A percentile compares a stretch with the other conserved stretches of the same genome.
These are phyloP conservation scores for Elysia crispata DNA, from an alignment of 2,888 invertebrate genomes.

Conservation along the genomic window DNA sequence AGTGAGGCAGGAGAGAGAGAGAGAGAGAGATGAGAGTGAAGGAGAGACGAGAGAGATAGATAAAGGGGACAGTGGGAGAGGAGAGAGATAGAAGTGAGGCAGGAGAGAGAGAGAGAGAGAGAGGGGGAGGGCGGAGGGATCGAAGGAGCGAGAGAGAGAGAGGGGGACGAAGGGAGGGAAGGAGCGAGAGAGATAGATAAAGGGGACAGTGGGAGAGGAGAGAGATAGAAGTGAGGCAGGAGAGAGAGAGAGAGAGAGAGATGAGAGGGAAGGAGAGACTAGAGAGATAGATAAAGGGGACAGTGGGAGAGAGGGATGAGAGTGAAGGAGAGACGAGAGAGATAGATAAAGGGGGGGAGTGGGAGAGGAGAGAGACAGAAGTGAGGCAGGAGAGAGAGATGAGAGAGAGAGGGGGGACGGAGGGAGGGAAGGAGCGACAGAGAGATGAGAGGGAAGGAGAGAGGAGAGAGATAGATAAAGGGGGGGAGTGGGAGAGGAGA, in stretches of 20 bases:
- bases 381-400: no score
- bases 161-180: background rate
- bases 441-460: no score
- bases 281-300: background rate
- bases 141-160: background rate
- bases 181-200: background rate
- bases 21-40: no score
- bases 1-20: background rate
- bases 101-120: background rate
- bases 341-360: conserved; percentile 44
- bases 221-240: background rate
- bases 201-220: background rate
- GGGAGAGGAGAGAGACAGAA: conserved; percentile 27
- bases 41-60: background rate
- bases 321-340: conserved; percentile 48
- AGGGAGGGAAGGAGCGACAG: no score
- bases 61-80: background rate
- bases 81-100: background rate
- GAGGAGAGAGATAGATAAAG: no score
- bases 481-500: no score
- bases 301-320: conserved; percentile 39
- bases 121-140: background rate
- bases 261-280: background rate
- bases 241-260: background rate
- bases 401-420: background rate